Conservation (phyloP, 1,140 invertebrate genomes). For the Papilio polyxenes region DNA sequence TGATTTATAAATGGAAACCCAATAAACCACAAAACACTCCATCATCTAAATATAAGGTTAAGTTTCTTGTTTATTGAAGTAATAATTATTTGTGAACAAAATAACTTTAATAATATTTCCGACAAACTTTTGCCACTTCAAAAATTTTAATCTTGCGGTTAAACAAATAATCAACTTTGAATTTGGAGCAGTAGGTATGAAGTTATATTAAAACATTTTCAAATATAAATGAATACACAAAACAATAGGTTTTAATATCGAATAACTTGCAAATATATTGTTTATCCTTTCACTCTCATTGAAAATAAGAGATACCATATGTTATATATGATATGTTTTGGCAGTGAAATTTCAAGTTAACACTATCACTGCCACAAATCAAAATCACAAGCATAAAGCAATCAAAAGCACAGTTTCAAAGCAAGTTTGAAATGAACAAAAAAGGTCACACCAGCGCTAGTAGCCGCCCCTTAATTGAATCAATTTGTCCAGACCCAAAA, state of each 20-base stretch:
- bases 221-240: too few relatives aligned
- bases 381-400: conserved; percentile 49
- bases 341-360: background rate
- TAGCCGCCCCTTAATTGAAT: conserved; percentile 71
- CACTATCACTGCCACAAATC: conserved; percentile 47
- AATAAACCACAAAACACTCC: background rate
- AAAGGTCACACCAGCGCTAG: conserved; percentile 65
- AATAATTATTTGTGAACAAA: background rate
- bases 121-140: background rate
- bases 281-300: too few relatives aligned
- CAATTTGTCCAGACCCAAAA: conserved; percentile 75
- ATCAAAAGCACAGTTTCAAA: conserved; percentile 56
- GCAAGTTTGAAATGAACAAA: conserved; percentile 66
- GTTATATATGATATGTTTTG: too few relatives aligned
- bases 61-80: background rate
- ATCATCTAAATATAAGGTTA: background rate
- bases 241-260: too few relatives aligned
- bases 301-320: too few relatives aligned
- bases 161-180: conserved; percentile 50
- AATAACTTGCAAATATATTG: too few relatives aligned
- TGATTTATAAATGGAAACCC: background rate
- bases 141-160: conserved; percentile 41
- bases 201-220: too few relatives aligned
- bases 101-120: background rate
- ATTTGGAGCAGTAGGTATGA: background rate